Evolutionary conservation across 2,888 invertebrate genomes (phyloP).

Genomic region (Philhelius pedissequus): DNA sequence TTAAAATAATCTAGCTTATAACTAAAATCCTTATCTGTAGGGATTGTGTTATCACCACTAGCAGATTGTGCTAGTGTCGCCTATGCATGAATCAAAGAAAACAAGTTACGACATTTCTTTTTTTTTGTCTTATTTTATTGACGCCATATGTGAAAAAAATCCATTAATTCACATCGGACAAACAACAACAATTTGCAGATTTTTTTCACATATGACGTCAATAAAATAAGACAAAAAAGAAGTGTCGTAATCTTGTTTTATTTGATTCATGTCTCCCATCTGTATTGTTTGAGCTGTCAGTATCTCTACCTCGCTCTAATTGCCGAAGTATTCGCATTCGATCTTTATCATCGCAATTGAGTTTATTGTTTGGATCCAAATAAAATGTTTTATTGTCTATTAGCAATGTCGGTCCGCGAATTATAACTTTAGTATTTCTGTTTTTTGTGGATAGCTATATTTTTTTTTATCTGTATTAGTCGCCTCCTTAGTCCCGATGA

Average conservation of each 20-base stretch:
- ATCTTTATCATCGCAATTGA: not conserved
- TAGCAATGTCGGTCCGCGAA: not conserved
- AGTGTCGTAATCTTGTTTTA: too few relatives aligned
- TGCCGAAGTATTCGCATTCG: not conserved
- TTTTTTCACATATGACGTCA: too few relatives aligned
- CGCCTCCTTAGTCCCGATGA: not conserved
- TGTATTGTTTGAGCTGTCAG: not conserved
- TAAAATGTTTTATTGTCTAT: not conserved
- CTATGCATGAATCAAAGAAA: too few relatives aligned
- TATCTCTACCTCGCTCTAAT: not conserved
- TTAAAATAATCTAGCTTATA: not conserved
- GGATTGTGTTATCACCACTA: not conserved
- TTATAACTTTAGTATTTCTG: not conserved
- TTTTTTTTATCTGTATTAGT: not conserved
- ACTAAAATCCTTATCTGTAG: not conserved
- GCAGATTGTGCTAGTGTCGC: not conserved
- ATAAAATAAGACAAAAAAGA: too few relatives aligned
- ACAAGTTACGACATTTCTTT: too few relatives aligned
- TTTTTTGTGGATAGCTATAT: not conserved
- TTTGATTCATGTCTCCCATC: not conserved
- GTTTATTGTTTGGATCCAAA: not conserved
- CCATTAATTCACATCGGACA: too few relatives aligned
- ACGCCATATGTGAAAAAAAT: too few relatives aligned
- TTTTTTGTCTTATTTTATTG: too few relatives aligned
- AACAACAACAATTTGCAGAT: too few relatives aligned